Evolutionary conservation across 53 echinoderm and acorn worm species (phyloP).

Genomic region (Arbacia lixula): DNA sequence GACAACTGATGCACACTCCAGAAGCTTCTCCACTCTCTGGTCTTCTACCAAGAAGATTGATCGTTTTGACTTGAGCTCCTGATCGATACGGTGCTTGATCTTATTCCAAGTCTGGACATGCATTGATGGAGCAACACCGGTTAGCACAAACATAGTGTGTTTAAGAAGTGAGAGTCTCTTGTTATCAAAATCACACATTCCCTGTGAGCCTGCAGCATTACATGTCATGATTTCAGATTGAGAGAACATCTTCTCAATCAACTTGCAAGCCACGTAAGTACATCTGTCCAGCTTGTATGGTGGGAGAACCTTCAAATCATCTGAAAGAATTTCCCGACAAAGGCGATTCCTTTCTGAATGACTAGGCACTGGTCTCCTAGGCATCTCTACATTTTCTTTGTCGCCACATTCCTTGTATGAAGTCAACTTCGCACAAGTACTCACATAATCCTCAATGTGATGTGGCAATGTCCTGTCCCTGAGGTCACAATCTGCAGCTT

Average conservation of each 20-base stretch:
- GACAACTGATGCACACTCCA: conserved; percentile 26
- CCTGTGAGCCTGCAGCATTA: conserved; percentile 17
- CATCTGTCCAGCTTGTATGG: conserved; percentile 31
- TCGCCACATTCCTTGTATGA: neutral
- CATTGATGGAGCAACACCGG: conserved; percentile 19
- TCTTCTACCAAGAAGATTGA: neutral
- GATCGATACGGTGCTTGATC: conserved; percentile 19
- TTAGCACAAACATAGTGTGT: neutral
- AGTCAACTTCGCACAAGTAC: conserved; percentile 9
- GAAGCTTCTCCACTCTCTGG: conserved; percentile 23
- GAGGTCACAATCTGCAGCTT: neutral
- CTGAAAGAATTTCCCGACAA: conserved; percentile 2
- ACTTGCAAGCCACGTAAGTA: conserved; percentile 6
- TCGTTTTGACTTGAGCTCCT: neutral
- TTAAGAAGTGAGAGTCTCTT: conserved; percentile 18
- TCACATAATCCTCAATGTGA: neutral
- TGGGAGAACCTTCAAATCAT: conserved; percentile 11
- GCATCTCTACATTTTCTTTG: neutral
- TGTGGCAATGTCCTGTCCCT: neutral
- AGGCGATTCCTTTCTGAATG: neutral
- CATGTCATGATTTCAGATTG: conserved; percentile 8
- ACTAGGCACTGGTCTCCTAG: neutral
- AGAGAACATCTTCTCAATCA: conserved; percentile 27
- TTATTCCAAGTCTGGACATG: conserved; percentile 3
- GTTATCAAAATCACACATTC: conserved; percentile 19